Conservation (phyloP, 1,140 invertebrate genomes). For the Latrodectus geometricus region DNA sequence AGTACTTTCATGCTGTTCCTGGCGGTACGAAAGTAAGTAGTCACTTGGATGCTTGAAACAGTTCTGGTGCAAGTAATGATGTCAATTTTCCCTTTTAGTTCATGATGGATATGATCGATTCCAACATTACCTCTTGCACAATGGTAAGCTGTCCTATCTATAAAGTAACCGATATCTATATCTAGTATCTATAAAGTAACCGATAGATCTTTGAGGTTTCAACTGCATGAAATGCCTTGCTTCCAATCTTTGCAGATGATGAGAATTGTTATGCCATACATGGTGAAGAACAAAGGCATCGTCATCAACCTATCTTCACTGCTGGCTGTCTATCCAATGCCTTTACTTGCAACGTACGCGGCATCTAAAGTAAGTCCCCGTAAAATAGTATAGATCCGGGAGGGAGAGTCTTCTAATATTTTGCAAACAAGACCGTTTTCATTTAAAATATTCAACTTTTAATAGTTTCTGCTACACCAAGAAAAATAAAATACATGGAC, state of each 20-base stretch:
- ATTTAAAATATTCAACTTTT: too few relatives aligned
- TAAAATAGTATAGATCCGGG: too few relatives aligned
- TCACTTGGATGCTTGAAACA: neutral
- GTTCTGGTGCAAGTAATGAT: neutral
- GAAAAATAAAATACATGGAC: too few relatives aligned
- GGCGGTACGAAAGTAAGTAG: conserved; percentile 70
- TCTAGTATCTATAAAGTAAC: too few relatives aligned
- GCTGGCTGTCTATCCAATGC: conserved; percentile 82
- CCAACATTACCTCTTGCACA: conserved; percentile 45
- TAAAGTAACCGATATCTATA: too few relatives aligned
- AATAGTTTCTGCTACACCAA: too few relatives aligned
- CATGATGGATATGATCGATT: conserved; percentile 40
- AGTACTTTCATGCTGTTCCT: conserved; percentile 79
- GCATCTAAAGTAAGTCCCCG: conserved; percentile 81
- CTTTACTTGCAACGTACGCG: conserved; percentile 88
- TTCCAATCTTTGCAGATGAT: conserved; percentile 75
- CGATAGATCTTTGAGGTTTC: too few relatives aligned
- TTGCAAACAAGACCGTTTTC: too few relatives aligned
- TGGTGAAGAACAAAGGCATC: conserved; percentile 88
- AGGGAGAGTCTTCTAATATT: too few relatives aligned
- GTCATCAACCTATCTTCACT: conserved; percentile 94
- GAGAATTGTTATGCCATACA: conserved; percentile 85
- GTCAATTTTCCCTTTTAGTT: conserved; percentile 16
- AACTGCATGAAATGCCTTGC: too few relatives aligned
- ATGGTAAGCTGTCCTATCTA: conserved; percentile 16